phyloP scores from a whole-genome alignment of 2,797 vertebrate genomes.

The Bradypodion pumilum region DNA sequence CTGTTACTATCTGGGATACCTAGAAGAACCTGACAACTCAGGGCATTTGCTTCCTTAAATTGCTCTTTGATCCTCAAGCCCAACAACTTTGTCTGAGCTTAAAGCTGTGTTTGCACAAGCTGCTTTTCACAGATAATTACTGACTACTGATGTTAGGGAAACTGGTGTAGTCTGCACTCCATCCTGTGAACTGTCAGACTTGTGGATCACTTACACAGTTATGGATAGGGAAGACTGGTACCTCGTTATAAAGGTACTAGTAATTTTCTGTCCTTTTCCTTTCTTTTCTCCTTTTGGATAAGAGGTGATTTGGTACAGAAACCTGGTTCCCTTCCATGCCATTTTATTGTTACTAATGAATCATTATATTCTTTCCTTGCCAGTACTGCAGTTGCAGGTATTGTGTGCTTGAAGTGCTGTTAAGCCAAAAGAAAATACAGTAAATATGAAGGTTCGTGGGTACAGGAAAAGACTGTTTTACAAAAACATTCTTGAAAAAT shows the following conservation, averaged over 20 bases:
- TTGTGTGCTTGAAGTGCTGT: constrained; percentile 34
- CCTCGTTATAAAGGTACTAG: background rate
- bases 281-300: no score
- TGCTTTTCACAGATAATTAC: background rate
- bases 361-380: background rate
- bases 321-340: no score
- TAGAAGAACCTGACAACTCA: background rate
- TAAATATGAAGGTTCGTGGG: background rate
- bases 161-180: background rate
- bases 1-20: background rate
- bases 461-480: no score
- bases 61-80: background rate
- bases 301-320: background rate
- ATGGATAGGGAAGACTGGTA: background rate
- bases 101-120: background rate
- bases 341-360: background rate
- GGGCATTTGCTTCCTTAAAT: background rate
- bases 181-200: background rate
- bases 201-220: background rate
- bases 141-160: background rate
- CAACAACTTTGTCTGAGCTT: background rate
- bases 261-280: background rate
- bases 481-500: no score
- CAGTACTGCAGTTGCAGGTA: no score
- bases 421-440: constrained; percentile 12